Evolutionary conservation across 23 tunicate species (phyloP).

Genomic region (Halocynthia roretzi): DNA sequence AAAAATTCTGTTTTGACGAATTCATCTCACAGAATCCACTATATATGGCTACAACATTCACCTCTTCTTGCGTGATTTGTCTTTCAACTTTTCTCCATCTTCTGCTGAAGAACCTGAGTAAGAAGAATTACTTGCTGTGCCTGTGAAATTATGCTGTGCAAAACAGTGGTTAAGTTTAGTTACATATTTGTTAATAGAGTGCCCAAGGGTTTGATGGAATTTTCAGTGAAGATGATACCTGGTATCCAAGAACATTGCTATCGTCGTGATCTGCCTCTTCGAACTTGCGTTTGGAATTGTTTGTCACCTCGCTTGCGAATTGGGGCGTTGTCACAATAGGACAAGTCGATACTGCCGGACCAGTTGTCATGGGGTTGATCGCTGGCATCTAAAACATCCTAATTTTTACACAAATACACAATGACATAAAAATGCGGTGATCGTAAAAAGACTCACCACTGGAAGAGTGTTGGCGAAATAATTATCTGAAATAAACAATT

Average conservation of each 20-base stretch:
- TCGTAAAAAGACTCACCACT: too few species aligned
- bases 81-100: too few species aligned
- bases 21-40: too few species aligned
- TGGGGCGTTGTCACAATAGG: background rate
- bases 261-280: conserved; percentile 69
- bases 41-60: too few species aligned
- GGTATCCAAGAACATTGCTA: conserved; percentile 56
- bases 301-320: background rate
- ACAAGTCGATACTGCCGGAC: background rate
- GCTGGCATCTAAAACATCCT: background rate
- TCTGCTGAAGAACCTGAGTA: conserved; percentile 2
- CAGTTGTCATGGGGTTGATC: background rate
- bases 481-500: conserved; percentile 8
- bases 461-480: background rate
- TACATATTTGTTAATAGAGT: too few species aligned
- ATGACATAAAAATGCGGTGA: too few species aligned
- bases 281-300: conserved; percentile 36
- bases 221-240: background rate
- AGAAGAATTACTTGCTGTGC: background rate
- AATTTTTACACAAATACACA: too few species aligned
- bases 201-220: background rate
- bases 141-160: conserved; percentile 26
- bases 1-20: too few species aligned
- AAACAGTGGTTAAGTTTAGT: background rate
- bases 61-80: too few species aligned